A percentile compares a stretch with the other conserved stretches of the same genome.
phyloP scores from a whole-genome alignment of 1,140 invertebrate species.

The Papilio dardanus region DNA sequence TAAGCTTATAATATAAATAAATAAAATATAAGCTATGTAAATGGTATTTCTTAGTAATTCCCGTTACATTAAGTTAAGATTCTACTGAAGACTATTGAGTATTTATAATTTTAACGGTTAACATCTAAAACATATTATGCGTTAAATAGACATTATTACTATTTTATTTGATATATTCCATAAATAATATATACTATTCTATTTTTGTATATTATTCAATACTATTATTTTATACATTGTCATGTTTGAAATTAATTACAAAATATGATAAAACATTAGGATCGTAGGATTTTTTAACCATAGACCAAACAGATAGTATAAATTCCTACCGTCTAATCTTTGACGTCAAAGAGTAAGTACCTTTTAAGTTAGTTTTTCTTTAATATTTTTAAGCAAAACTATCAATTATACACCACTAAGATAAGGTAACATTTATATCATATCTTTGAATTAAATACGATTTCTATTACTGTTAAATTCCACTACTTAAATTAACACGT shows the following conservation, averaged over 20 bases:
- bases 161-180: too few species aligned
- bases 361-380: background rate
- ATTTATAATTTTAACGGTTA: background rate
- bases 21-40: background rate
- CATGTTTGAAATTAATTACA: background rate
- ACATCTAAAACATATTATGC: too few species aligned
- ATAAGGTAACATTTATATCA: background rate
- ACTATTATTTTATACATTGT: too few species aligned
- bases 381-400: too few species aligned
- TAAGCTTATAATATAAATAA: background rate
- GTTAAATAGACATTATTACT: too few species aligned
- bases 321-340: background rate
- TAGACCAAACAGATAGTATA: background rate
- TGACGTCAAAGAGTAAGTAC: slow-evolving; percentile 9
- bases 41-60: too few species aligned
- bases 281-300: background rate
- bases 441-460: too few species aligned
- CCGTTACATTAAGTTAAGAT: background rate
- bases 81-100: background rate
- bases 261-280: background rate
- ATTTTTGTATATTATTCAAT: too few species aligned
- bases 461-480: too few species aligned
- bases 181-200: too few species aligned
- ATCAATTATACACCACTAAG: background rate
- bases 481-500: too few species aligned